Evolutionary conservation across 1,140 invertebrate species (phyloP).

Genomic region (Dendrolimus kikuchii): DNA sequence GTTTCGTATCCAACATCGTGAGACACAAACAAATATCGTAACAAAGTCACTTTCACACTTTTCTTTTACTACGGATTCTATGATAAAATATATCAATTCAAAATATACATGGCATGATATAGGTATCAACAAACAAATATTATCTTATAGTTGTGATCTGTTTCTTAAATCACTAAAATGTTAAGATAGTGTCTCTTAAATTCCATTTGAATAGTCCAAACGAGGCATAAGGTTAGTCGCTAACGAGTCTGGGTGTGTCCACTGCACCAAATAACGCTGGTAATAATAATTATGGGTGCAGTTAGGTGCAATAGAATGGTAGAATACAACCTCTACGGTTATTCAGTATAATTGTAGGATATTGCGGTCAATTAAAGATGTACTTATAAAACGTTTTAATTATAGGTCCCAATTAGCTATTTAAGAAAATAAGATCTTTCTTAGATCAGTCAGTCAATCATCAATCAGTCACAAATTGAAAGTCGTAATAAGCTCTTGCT

Average conservation of each 20-base stretch:
- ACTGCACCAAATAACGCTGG: slow-evolving; percentile 51
- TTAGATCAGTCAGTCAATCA: too few species aligned
- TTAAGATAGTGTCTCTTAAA: slow-evolving; percentile 5
- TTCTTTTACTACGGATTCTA: too few species aligned
- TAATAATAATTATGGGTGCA: slow-evolving; percentile 60
- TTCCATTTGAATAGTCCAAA: slow-evolving; percentile 26
- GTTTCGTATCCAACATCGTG: too few species aligned
- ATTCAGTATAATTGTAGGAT: slow-evolving; percentile 21
- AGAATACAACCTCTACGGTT: slow-evolving; percentile 19
- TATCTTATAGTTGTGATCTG: neutral
- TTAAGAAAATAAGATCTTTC: neutral
- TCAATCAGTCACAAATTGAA: too few species aligned
- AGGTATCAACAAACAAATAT: slow-evolving; percentile 1
- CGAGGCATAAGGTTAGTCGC: slow-evolving; percentile 51
- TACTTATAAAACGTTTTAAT: too few species aligned
- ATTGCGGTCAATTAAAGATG: slow-evolving; percentile 17
- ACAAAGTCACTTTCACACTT: too few species aligned
- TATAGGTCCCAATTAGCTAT: neutral
- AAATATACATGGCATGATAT: neutral
- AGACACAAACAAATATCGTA: too few species aligned
- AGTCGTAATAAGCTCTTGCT: too few species aligned
- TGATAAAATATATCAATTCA: too few species aligned
- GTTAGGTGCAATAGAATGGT: slow-evolving; percentile 42
- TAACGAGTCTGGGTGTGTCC: slow-evolving; percentile 63
- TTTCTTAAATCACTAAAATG: slow-evolving; percentile 12